Base-by-base conservation (phyloP, 2,888 invertebrate genomes). In the Carabus problematicus region DNA sequence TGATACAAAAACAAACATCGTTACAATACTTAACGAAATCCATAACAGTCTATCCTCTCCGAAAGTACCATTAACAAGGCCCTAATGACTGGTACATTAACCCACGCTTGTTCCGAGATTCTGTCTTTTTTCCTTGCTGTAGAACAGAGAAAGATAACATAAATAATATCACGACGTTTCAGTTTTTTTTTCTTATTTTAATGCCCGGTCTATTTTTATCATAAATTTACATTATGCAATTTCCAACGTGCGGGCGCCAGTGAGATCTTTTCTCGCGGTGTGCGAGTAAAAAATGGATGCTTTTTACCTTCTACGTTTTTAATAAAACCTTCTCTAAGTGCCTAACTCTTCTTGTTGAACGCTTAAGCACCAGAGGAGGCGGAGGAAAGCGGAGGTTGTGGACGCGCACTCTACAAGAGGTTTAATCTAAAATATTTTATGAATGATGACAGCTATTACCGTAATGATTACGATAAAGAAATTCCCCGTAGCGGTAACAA, bases 251-350 rank as follows among this genome's bases (percentile, higher is more conserved):
- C 55, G 41, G 45, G 59, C 67, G 16, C 60, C n/a, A n/a, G n/a
- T n/a, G n/a, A n/a, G n/a, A n/a, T n/a, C n/a, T n/a, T n/a, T n/a
- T n/a, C n/a, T n/a, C n/a, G n/a, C n/a, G n/a, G n/a, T n/a, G n/a
- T n/a, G n/a, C n/a, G n/a, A n/a, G 52, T 67, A 67, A 67, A 60
- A 67, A 67, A 67, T 67, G 67, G 43, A 67, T 67, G 67, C 67
- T 67, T 67, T 67, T 67, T 67, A 67, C 67, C 67, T 67, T 67
- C 60, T 67, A 60, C 67, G 67, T 67, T 67, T 67, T 67, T 60
- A 67, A 67, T 67, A 67, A 67, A 67, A 67, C 52, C 52, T 14
- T 40, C 67, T 52, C 67, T 67, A 67, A 67, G 67, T 67, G 67
- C 52, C 52, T n/a, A 67, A 60, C 67, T 67, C 67, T 59, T 54